Base-by-base conservation (phyloP, 2,888 invertebrate genomes). In the Drosophila peninsularis region DNA sequence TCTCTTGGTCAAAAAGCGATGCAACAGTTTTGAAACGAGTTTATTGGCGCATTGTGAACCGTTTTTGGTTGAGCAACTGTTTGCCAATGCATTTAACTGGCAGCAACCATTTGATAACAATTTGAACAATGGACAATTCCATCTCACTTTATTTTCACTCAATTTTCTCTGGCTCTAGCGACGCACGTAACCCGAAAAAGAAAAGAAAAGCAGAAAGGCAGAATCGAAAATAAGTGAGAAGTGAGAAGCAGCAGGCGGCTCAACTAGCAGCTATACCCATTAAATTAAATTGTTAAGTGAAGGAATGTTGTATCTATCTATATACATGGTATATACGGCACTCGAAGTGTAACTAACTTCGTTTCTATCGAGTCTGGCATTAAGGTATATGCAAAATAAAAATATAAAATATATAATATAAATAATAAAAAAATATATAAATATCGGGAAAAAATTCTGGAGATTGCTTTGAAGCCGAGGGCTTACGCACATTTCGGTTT, bases 61-160 rank as follows among this genome's bases (percentile, higher is more conserved):
- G 57, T 41, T 80, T 80, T 71, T 37, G 57, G 75, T 27, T 50
- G 55, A 68, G 34, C 82, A 80, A 88, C 73, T 89, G 89, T 89
- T 82, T 82, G 88, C 78, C 84, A 84, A 82, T 80, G 82, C 88
- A 89, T 82, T 89, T 74, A 87, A 74, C 73, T 77, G 78, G 52
- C 63, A 76, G 80, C 80, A 80, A 61, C 71, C 80, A 76, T 80
- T 76, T 76, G 76, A 76, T 80, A 76, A 76, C 76, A 76, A 71
- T 76, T 76, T 65, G 77, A 80, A 80, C 76, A 76, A 80, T 76
- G 77, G 21, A 21, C 71, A 63, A 62, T 62, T 75, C 75, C 61
- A 75, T 60, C 80, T 63, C 60, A 61, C 80, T 79, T 63, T 69
- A 58, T 61, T 70, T 71, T 70, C 70, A 39, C 58, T 34, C 53